phyloP scores from a whole-genome alignment of 2,113 vertebrate genomes.

The Hemiscyllium ocellatum region DNA sequence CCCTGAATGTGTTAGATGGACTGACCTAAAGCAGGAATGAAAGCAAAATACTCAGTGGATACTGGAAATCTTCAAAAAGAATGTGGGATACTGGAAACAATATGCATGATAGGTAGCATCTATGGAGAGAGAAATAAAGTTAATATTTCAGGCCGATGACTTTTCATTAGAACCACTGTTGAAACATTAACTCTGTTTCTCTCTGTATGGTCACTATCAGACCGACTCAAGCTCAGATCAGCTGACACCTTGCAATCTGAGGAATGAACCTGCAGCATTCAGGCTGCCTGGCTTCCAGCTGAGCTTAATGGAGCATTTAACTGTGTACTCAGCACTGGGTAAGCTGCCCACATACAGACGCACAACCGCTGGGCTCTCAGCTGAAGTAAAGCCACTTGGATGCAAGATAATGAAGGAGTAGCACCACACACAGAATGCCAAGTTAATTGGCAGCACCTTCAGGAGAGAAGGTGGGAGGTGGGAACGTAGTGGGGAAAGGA shows the following conservation, averaged over 20 bases:
- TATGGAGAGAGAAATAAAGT: not conserved
- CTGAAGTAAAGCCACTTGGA: not conserved
- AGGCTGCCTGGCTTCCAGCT: not conserved
- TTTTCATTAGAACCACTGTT: not conserved
- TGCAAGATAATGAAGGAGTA: not conserved
- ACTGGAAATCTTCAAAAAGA: not conserved
- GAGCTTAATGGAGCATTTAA: not conserved
- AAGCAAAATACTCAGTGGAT: not conserved
- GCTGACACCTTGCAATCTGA: not conserved
- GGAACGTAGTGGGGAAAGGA: not conserved
- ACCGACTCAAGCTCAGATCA: not conserved
- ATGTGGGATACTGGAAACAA: not conserved
- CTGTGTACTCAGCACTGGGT: not conserved
- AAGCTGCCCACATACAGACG: not conserved
- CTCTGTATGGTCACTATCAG: not conserved
- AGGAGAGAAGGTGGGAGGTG: not conserved
- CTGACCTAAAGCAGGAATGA: not conserved
- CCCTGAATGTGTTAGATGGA: not conserved
- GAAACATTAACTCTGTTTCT: not conserved
- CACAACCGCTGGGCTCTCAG: not conserved
- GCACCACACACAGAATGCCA: not conserved
- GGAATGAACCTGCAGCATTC: not conserved
- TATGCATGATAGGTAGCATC: not conserved
- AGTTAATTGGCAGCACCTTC: not conserved
- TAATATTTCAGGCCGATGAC: not conserved